These are phyloP conservation scores for Urocolius indicus DNA, from an alignment of 2,113 vertebrate species.

Conservation along the genomic window DNA sequence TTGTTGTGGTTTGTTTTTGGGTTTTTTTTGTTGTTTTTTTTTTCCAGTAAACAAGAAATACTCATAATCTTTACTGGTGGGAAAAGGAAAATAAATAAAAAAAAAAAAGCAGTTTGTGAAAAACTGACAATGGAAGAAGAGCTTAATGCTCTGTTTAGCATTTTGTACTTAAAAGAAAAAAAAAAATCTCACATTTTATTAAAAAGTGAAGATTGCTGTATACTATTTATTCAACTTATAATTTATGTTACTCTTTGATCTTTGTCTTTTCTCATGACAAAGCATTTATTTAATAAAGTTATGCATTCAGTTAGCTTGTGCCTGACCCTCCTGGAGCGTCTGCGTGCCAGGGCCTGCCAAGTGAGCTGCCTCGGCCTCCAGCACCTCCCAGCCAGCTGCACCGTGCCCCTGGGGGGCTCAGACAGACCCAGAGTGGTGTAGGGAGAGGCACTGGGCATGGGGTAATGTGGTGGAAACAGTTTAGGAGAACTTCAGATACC, in stretches of 20 bases:
- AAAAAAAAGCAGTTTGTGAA: constrained; percentile 86
- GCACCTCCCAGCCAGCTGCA: fast-evolving
- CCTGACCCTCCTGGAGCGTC: constrained; percentile 38
- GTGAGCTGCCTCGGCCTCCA: fast-evolving
- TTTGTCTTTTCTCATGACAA: constrained; percentile 99
- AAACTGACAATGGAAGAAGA: constrained; percentile 84
- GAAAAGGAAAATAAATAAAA: constrained; percentile 19
- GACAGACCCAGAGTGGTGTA: background rate
- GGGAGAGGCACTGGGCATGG: background rate
- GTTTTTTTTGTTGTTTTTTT: constrained; percentile 39
- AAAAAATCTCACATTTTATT: constrained; percentile 96
- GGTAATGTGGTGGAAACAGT: background rate
- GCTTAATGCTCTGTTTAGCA: constrained; percentile 88
- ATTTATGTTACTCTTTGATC: constrained; percentile 99
- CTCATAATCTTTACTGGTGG: constrained; percentile 87
- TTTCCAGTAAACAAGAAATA: constrained; percentile 83
- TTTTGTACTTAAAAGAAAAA: constrained; percentile 93
- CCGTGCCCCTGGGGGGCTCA: background rate
- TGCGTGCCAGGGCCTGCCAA: background rate
- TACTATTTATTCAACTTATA: constrained; percentile 99
- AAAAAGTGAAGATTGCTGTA: constrained; percentile 98
- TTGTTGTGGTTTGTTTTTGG: constrained; percentile 61
- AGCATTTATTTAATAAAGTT: constrained; percentile 99
- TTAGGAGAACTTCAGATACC: background rate
- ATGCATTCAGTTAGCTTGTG: constrained; percentile 89